These are phyloP conservation scores for Rhinophrynus dorsalis DNA, from an alignment of 2,797 vertebrate species.

Conservation along the genomic window DNA sequence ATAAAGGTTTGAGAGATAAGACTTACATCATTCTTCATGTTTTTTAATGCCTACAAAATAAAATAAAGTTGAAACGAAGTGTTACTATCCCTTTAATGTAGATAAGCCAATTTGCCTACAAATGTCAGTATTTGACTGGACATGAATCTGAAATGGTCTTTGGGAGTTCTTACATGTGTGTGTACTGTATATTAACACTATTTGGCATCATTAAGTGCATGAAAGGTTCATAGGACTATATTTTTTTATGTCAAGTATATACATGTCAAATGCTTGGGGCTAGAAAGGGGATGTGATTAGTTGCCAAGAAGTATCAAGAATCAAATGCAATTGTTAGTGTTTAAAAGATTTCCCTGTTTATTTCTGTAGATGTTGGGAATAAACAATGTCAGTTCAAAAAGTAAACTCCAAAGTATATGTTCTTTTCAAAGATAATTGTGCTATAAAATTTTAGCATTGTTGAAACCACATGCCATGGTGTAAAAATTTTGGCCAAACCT, in stretches of 20 bases:
- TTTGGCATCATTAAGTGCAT: slow-evolving; percentile 60
- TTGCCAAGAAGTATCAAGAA: slow-evolving; percentile 76
- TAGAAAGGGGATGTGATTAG: slow-evolving; percentile 77
- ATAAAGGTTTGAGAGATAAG: too few species aligned
- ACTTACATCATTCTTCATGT: too few species aligned
- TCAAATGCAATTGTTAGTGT: slow-evolving; percentile 76
- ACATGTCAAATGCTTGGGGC: slow-evolving; percentile 68
- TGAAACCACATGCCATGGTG: slow-evolving; percentile 54
- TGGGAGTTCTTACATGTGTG: background rate
- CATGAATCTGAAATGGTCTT: background rate
- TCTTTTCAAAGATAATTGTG: slow-evolving; percentile 63
- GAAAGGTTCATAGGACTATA: slow-evolving; percentile 61
- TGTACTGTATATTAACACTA: slow-evolving; percentile 18
- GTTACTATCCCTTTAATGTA: too few species aligned
- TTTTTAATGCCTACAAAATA: too few species aligned
- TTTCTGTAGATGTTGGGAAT: slow-evolving; percentile 75
- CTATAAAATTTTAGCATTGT: slow-evolving; percentile 54
- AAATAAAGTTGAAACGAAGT: too few species aligned
- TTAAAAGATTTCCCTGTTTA: slow-evolving; percentile 84
- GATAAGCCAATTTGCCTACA: background rate
- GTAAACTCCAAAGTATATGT: slow-evolving; percentile 68
- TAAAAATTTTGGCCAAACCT: slow-evolving; percentile 53
- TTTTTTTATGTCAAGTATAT: slow-evolving; percentile 82
- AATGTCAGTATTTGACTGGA: background rate
- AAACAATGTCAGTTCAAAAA: slow-evolving; percentile 78